Evolutionary conservation across 2,113 vertebrate genomes (phyloP).

Genomic region (Gallinago jamesoni): DNA sequence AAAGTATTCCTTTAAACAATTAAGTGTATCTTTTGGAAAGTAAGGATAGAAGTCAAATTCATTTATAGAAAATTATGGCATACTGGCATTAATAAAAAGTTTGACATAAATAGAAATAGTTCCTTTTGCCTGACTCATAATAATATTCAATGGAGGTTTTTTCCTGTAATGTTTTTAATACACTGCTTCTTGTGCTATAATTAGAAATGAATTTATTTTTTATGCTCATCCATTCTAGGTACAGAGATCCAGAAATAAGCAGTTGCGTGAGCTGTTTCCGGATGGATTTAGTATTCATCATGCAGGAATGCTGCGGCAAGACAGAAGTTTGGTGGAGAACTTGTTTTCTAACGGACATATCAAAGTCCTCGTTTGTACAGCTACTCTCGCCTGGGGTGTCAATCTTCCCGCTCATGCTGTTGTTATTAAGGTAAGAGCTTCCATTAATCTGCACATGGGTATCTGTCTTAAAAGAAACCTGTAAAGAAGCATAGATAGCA

Average conservation of each 20-base stretch:
- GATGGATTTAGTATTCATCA: slow-evolving; percentile 98
- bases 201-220: neutral
- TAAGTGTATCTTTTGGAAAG: neutral
- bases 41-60: neutral
- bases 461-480: slow-evolving; percentile 40
- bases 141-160: rapidly evolving
- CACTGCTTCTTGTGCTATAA: neutral
- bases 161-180: neutral
- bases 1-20: neutral
- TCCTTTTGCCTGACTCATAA: neutral
- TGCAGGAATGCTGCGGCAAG: slow-evolving; percentile 93
- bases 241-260: slow-evolving; percentile 95
- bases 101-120: neutral
- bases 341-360: slow-evolving; percentile 93
- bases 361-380: slow-evolving; percentile 94
- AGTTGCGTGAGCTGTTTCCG: slow-evolving; percentile 94
- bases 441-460: slow-evolving; percentile 5
- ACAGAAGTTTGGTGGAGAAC: slow-evolving; percentile 92
- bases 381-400: slow-evolving; percentile 97
- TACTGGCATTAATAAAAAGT: neutral
- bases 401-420: slow-evolving; percentile 99
- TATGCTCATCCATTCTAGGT: slow-evolving; percentile 75
- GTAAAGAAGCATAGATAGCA: slow-evolving; percentile 2
- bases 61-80: neutral
- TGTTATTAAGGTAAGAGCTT: slow-evolving; percentile 92